Evolutionary conservation across 2,113 vertebrate species (phyloP).

Genomic region (Odocoileus virginianus): DNA sequence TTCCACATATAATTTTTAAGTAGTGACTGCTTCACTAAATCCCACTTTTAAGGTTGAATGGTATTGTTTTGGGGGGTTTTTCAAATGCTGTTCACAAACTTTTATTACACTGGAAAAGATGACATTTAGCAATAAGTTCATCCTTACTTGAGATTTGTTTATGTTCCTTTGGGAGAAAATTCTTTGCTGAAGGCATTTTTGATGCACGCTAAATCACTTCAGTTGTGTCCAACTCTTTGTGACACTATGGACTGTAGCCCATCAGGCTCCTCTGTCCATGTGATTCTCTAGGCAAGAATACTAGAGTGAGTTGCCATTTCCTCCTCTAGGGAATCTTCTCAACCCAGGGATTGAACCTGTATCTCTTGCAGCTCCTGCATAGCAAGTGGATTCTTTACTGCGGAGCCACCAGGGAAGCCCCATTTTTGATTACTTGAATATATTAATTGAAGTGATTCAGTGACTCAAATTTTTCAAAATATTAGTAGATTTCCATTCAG

Average conservation of each 20-base stretch:
- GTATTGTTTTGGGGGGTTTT: constrained; percentile 48
- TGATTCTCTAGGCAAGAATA: neutral
- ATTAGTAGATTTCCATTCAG: constrained; percentile 47
- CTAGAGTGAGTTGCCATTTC: neutral
- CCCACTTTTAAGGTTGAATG: constrained; percentile 44
- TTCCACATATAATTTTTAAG: constrained; percentile 36
- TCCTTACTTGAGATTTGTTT: constrained; percentile 70
- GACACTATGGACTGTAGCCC: neutral
- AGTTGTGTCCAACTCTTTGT: neutral
- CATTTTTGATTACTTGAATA: constrained; percentile 67
- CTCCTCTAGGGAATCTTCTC: neutral
- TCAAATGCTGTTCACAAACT: constrained; percentile 69
- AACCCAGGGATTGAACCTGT: neutral
- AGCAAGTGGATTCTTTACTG: neutral
- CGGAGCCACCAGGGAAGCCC: neutral
- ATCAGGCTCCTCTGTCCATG: neutral
- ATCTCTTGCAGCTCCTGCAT: neutral
- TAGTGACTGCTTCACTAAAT: constrained; percentile 3
- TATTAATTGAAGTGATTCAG: constrained; percentile 67
- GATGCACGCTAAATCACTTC: neutral
- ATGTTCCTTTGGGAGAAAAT: constrained; percentile 48
- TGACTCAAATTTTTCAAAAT: constrained; percentile 64
- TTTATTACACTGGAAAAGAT: constrained; percentile 69
- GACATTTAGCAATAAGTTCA: constrained; percentile 72
- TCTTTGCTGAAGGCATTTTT: constrained; percentile 60